A percentile compares a stretch with the other conserved stretches of the same genome.
These are phyloP conservation scores for Motacilla alba DNA, from an alignment of 2,113 vertebrate genomes.

Conservation along the genomic window DNA sequence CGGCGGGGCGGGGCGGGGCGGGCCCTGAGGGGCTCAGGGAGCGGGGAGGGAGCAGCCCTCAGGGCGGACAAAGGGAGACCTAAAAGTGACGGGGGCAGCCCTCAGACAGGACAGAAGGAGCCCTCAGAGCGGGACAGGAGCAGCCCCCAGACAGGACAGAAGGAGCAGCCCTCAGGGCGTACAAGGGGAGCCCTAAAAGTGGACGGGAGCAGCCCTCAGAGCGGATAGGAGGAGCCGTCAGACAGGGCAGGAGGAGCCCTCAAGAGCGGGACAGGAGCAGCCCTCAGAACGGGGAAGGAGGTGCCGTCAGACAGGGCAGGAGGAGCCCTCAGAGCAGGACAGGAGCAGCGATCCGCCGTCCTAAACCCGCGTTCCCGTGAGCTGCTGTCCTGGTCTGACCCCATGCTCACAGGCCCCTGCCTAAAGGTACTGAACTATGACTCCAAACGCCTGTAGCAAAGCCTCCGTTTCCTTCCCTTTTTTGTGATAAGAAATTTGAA, in stretches of 20 bases:
- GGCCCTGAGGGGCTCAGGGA: not conserved
- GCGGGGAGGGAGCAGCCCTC: not conserved
- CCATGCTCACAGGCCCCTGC: too few relatives aligned
- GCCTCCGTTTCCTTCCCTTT: not conserved
- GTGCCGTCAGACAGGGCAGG: too few relatives aligned
- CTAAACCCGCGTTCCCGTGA: not conserved
- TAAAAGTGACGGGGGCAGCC: too few relatives aligned
- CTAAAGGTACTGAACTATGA: not conserved
- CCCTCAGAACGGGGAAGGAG: not conserved
- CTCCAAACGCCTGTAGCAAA: not conserved
- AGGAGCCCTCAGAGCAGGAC: not conserved
- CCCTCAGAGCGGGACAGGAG: not conserved
- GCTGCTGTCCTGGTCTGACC: not conserved
- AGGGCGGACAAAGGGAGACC: too few relatives aligned
- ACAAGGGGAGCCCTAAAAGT: too few relatives aligned
- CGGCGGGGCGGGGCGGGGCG: not conserved
- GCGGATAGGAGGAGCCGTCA: too few relatives aligned
- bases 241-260: too few relatives aligned
- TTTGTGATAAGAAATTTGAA: not conserved
- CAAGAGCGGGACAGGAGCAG: too few relatives aligned
- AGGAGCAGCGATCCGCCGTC: accelerated
- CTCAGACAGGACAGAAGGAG: too few relatives aligned
- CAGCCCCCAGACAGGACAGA: too few relatives aligned
- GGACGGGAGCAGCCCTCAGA: too few relatives aligned
- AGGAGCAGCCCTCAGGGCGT: not conserved